Evolutionary conservation across 2,113 vertebrate genomes (phyloP).

Genomic region (Patagioenas fasciata): DNA sequence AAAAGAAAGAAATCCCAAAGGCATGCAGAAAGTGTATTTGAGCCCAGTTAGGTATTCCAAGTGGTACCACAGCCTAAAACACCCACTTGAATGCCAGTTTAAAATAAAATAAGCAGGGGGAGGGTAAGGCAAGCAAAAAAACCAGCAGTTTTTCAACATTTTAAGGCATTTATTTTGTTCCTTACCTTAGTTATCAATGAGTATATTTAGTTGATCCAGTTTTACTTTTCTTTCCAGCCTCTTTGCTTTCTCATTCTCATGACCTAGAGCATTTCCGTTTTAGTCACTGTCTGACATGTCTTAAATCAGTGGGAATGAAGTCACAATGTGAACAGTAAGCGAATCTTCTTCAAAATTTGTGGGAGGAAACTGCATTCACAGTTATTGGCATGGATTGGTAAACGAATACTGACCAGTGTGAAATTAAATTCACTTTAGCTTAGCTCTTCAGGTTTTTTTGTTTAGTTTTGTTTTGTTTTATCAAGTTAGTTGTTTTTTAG

Average conservation of each 20-base stretch:
- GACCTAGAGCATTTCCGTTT: background rate
- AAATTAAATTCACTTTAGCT: background rate
- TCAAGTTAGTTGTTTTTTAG: background rate
- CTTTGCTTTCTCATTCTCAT: conserved; percentile 24
- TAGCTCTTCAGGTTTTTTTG: background rate
- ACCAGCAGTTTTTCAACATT: background rate
- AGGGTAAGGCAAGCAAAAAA: background rate
- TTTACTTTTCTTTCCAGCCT: background rate
- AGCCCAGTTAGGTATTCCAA: background rate
- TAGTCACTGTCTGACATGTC: background rate
- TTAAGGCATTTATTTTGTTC: background rate
- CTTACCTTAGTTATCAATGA: background rate
- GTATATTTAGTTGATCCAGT: background rate
- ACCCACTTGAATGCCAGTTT: background rate
- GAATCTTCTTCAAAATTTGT: background rate
- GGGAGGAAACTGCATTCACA: background rate
- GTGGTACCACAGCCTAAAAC: background rate
- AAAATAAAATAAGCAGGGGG: background rate
- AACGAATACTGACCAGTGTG: background rate
- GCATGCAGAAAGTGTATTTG: background rate
- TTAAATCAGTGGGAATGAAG: conserved; percentile 10
- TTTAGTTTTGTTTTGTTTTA: background rate
- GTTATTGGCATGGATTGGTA: background rate
- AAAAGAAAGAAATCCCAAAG: background rate
- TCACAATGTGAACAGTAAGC: background rate